Base-by-base conservation (phyloP, 2,797 vertebrate species). In the Ptychobarbus kaznakovi region DNA sequence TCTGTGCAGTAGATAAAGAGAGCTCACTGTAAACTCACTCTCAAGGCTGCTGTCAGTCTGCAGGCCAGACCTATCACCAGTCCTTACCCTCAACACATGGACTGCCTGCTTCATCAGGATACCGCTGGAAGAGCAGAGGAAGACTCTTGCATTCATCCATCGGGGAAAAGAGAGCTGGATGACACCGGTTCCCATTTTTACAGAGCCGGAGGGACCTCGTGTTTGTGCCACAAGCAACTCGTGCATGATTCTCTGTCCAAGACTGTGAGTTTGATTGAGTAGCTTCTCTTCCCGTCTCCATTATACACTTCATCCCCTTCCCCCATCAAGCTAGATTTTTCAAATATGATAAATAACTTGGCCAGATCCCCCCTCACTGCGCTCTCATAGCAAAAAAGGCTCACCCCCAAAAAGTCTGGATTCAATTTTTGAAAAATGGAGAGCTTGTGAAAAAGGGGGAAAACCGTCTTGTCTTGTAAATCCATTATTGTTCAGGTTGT, bases 381-480 rank as follows among this genome's bases (percentile, higher is more conserved):
- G 75, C 89, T 79, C 87, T 85, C 87, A 86, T 11, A 83, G 87
- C 81, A 87, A 72, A 79, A 79, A 90, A 86, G 80, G 84, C 86
- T 87, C 16, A 42, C 35, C n/a, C 89, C 89, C 82, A 83, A 88
- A 69, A 42, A 82, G 91, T 95, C 93, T 95, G 94, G 92, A 93
- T 95, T 94, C 91, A 93, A 94, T 95, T 94, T 94, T 89, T 91
- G 91, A 90, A 91, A 95, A 93, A 93, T 89, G 87, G 93, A 93
- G 90, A 92, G 90, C 88, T 91, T 92, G 89, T 91, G 92, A 91
- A 90, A 90, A 85, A 82, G 46, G 35, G 72, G 53, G 53, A 83
- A 88, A 92, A 89, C 76, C 81, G 73, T 73, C 32, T 86, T 89
- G 92, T 88, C 93, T 94, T 94, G 93, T 93, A 95, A 94, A 93